Evolutionary conservation across 1,140 invertebrate genomes (phyloP).

Genomic region (Zaprionus kolodkinae): DNA sequence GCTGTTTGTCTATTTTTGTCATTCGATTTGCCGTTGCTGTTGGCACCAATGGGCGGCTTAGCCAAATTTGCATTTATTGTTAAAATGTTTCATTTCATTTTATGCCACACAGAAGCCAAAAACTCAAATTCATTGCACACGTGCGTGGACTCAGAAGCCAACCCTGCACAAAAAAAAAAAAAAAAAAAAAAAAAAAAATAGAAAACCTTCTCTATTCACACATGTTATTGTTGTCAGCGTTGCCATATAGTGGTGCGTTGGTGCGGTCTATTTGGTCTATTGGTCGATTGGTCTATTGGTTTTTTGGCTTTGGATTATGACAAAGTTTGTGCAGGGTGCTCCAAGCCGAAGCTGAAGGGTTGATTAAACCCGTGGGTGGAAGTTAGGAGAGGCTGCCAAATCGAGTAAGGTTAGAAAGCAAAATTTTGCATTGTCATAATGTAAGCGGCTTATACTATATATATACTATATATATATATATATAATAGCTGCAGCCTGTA

Average conservation of each 20-base stretch:
- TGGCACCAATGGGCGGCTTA: constrained; percentile 73
- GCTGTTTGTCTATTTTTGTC: constrained; percentile 62
- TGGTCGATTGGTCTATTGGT: constrained; percentile 69
- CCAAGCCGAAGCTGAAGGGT: constrained; percentile 6
- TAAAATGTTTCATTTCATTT: constrained; percentile 82
- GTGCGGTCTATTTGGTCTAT: constrained; percentile 36
- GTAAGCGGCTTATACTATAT: constrained; percentile 38
- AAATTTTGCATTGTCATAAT: constrained; percentile 37
- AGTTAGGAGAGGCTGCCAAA: no score
- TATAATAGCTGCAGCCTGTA: not conserved
- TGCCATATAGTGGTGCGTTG: not conserved
- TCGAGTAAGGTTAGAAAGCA: no score
- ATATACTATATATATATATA: not conserved
- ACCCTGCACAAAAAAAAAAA: not conserved
- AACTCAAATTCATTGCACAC: constrained; percentile 61
- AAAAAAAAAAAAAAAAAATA: no score
- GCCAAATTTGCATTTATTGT: constrained; percentile 82
- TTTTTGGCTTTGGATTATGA: constrained; percentile 81
- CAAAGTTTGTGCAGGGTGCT: constrained; percentile 41
- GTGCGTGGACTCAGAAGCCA: constrained; percentile 46
- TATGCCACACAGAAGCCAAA: constrained; percentile 51
- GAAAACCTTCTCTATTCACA: not conserved
- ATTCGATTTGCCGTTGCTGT: constrained; percentile 47
- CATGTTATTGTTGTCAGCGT: constrained; percentile 10
- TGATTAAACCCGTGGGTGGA: constrained; percentile 25